These are phyloP conservation scores for Ceuthmochares aereus DNA, from an alignment of 2,113 vertebrate species.

Conservation along the genomic window DNA sequence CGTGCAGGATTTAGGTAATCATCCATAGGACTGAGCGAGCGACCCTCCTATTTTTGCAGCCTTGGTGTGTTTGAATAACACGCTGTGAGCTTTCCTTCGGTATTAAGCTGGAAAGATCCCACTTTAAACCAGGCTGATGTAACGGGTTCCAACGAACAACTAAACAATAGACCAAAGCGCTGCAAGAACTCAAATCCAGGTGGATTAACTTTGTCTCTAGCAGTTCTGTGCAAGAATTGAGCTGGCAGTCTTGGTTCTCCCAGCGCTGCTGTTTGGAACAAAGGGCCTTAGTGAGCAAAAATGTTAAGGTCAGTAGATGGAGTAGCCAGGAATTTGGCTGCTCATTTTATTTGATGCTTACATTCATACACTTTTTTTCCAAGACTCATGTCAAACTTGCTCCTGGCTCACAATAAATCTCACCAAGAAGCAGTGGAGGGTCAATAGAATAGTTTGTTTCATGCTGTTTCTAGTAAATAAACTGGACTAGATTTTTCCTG, in stretches of 20 bases:
- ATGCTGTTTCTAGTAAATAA: conserved; percentile 64
- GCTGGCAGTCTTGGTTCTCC: conserved; percentile 8
- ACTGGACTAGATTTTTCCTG: conserved; percentile 53
- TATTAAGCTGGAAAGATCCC: background rate
- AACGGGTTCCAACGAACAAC: conserved; percentile 7
- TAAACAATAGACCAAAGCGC: background rate
- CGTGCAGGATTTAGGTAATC: background rate
- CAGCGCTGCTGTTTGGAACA: conserved; percentile 26
- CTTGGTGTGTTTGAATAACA: background rate
- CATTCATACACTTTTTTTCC: conserved; percentile 35
- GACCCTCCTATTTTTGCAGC: background rate
- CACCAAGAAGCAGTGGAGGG: conserved; percentile 35
- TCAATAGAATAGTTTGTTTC: conserved; percentile 57
- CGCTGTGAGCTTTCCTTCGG: background rate
- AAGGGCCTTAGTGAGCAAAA: conserved; percentile 54
- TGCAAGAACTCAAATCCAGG: background rate
- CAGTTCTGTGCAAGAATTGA: background rate
- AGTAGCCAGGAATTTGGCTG: conserved; percentile 48
- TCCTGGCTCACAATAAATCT: conserved; percentile 63
- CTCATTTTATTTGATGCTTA: conserved; percentile 60
- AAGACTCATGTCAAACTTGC: background rate
- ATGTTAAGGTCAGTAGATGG: background rate
- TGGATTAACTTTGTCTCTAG: conserved; percentile 32
- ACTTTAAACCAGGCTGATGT: background rate
- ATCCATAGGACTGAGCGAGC: background rate